Evolutionary conservation across 2,113 vertebrate species (phyloP).

Genomic region (Agapornis roseicollis): DNA sequence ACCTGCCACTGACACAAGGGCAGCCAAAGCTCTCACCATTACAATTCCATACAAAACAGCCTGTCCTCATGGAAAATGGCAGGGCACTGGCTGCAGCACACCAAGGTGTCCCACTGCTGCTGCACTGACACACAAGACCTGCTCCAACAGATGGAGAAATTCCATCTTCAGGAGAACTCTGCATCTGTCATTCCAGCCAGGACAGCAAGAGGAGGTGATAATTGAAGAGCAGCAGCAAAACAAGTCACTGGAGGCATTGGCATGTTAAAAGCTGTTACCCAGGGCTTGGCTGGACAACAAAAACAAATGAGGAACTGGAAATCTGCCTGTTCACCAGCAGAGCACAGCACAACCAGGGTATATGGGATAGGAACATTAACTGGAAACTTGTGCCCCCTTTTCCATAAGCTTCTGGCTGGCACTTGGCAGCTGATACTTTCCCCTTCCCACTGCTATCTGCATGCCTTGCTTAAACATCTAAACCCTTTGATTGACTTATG

Average conservation of each 20-base stretch:
- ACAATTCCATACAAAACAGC: neutral
- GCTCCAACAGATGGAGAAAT: neutral
- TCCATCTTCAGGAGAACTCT: neutral
- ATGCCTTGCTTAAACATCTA: neutral
- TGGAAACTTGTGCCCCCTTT: neutral
- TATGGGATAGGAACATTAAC: neutral
- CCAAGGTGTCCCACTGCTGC: neutral
- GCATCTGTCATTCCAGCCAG: neutral
- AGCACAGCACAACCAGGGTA: neutral
- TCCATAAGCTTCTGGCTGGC: neutral
- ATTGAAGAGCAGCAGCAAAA: neutral
- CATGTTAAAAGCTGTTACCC: neutral
- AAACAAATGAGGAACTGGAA: neutral
- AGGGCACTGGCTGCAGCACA: neutral
- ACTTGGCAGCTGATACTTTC: neutral
- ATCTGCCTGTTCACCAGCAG: neutral
- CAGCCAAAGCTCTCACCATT: neutral
- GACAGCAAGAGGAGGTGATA: accelerated
- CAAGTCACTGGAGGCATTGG: neutral
- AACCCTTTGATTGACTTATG: neutral
- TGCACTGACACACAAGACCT: neutral
- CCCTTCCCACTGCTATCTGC: neutral
- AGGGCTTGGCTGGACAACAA: neutral
- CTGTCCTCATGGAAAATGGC: neutral
- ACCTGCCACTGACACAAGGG: neutral